Evolutionary conservation across 2,888 invertebrate species (phyloP).

Genomic region (Osmoderma eremita): DNA sequence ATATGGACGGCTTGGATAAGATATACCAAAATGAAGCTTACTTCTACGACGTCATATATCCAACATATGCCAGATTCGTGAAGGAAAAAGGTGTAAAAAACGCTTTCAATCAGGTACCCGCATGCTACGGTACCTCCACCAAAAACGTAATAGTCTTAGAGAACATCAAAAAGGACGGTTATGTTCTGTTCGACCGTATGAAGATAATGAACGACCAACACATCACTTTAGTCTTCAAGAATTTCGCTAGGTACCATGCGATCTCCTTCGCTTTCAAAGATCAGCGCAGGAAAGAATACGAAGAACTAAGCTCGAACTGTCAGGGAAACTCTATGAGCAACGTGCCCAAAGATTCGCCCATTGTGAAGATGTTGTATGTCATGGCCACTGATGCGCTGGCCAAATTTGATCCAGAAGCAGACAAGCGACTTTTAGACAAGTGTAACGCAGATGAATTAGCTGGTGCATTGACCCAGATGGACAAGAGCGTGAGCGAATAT

Average conservation of each 20-base stretch:
- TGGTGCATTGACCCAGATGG: too few relatives aligned
- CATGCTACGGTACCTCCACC: conserved; percentile 40
- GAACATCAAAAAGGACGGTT: conserved; percentile 40
- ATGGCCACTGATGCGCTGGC: not conserved
- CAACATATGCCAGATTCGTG: conserved; percentile 34
- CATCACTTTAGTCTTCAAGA: conserved; percentile 33
- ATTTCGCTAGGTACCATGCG: conserved; percentile 40
- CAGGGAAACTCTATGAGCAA: conserved; percentile 13
- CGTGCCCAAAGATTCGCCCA: not conserved
- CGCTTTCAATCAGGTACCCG: conserved; percentile 28
- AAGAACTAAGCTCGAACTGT: not conserved
- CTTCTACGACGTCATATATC: conserved; percentile 41
- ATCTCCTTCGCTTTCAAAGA: conserved; percentile 36
- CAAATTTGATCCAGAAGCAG: conserved; percentile 29
- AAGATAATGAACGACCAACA: conserved; percentile 36
- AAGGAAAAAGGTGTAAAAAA: conserved; percentile 29
- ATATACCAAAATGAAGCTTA: conserved; percentile 39
- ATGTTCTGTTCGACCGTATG: conserved; percentile 38
- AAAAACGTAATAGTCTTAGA: conserved; percentile 38
- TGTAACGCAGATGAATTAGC: not conserved
- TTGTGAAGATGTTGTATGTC: not conserved
- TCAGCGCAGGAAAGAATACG: conserved; percentile 29
- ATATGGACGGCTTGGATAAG: conserved; percentile 26
- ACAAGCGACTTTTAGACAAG: conserved; percentile 15
- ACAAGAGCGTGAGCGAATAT: conserved; percentile 36